Percentiles rank a stretch among this genome's conserved stretches.
Evolutionary conservation across 2,888 invertebrate species (phyloP).

Genomic region (Harpagoxenus sublaevis): DNA sequence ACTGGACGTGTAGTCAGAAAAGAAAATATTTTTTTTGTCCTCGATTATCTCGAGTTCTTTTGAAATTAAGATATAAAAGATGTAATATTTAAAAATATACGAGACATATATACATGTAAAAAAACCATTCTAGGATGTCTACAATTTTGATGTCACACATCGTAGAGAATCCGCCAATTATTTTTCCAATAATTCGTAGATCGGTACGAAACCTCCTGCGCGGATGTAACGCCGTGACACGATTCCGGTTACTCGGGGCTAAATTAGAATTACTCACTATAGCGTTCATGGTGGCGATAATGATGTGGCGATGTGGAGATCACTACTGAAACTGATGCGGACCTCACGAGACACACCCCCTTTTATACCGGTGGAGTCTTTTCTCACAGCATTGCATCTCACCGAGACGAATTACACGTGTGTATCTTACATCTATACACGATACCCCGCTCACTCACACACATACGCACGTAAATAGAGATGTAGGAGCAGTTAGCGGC

Average conservation of each 20-base stretch:
- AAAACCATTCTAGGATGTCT: not conserved
- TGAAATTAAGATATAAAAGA: too few relatives aligned
- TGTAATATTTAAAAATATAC: not conserved
- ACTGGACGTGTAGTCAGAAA: too few relatives aligned
- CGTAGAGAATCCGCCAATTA: not conserved
- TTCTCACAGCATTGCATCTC: slow-evolving; percentile 72
- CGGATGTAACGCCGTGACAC: not conserved
- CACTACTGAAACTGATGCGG: slow-evolving; percentile 80
- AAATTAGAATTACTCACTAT: slow-evolving; percentile 76
- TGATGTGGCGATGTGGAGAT: slow-evolving; percentile 65
- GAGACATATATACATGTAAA: not conserved
- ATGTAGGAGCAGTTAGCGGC: slow-evolving; percentile 39
- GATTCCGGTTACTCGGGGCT: not conserved
- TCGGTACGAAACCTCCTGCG: not conserved
- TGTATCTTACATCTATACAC: slow-evolving; percentile 42
- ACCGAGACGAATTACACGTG: slow-evolving; percentile 46
- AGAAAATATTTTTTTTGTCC: not conserved
- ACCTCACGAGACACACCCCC: slow-evolving; percentile 77
- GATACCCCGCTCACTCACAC: slow-evolving; percentile 46
- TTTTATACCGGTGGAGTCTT: slow-evolving; percentile 81
- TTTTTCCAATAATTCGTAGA: not conserved
- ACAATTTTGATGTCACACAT: not conserved
- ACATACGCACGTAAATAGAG: slow-evolving; percentile 40
- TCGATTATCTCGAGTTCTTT: too few relatives aligned
- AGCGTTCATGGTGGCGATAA: slow-evolving; percentile 78